Percentiles rank a stretch among this genome's conserved stretches.
These are phyloP conservation scores for Babylonia areolata DNA, from an alignment of 1,140 invertebrate species.

Conservation along the genomic window DNA sequence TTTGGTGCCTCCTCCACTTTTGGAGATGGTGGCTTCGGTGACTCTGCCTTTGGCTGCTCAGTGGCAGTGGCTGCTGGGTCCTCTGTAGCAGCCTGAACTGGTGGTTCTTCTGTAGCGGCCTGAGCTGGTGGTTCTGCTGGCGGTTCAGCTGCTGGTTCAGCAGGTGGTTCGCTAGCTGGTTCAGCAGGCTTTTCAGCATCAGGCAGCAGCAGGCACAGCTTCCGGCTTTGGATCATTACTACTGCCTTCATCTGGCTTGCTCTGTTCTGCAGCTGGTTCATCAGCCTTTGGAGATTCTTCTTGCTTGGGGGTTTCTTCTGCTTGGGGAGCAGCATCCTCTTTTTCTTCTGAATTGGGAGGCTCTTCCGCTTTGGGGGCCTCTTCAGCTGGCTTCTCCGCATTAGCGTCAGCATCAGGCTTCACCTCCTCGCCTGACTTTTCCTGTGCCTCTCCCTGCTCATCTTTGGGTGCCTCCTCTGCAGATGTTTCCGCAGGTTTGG, in stretches of 20 bases:
- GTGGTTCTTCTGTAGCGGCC: slow-evolving; percentile 26
- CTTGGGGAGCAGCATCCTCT: slow-evolving; percentile 25
- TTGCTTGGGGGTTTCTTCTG: slow-evolving; percentile 24
- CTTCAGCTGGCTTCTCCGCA: slow-evolving; percentile 26
- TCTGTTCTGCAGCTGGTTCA: slow-evolving; percentile 29
- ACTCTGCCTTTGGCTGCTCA: background rate
- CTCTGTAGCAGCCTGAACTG: slow-evolving; percentile 35
- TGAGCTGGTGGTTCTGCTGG: slow-evolving; percentile 34
- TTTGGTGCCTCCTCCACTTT: background rate
- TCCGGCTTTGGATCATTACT: slow-evolving; percentile 43
- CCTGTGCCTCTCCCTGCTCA: background rate
- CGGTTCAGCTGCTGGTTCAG: slow-evolving; percentile 27
- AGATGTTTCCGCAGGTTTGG: slow-evolving; percentile 26
- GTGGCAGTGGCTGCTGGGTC: background rate
- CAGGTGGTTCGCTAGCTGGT: slow-evolving; percentile 38
- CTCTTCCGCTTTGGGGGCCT: slow-evolving; percentile 26
- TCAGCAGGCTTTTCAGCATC: slow-evolving; percentile 38
- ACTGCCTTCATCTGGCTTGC: slow-evolving; percentile 35
- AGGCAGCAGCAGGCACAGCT: slow-evolving; percentile 24
- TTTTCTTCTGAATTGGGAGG: slow-evolving; percentile 24
- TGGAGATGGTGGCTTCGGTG: background rate
- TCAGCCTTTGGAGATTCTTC: slow-evolving; percentile 15
- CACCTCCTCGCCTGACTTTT: slow-evolving; percentile 33
- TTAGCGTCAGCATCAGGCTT: slow-evolving; percentile 39
- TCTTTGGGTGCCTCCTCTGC: slow-evolving; percentile 28